Conservation (phyloP, 92 coral and sea anemone species). For the Phenganax stokvisi region DNA sequence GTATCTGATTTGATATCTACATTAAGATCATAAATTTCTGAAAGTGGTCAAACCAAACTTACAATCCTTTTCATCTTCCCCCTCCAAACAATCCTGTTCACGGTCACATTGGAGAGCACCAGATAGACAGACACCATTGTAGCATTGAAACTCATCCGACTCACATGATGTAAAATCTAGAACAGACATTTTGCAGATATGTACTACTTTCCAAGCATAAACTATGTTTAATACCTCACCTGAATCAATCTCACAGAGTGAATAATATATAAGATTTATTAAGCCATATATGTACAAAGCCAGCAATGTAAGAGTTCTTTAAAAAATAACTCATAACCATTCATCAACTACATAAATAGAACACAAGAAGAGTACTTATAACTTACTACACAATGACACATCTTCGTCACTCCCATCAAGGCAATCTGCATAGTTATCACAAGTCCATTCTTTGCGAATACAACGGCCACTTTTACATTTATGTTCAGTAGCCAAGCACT, state of each 20-base stretch:
- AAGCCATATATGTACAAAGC: too few species aligned
- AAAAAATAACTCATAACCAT: too few species aligned
- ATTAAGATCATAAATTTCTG: neutral
- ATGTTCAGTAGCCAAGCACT: conserved; percentile 10
- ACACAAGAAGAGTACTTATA: neutral
- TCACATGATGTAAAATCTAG: conserved; percentile 48
- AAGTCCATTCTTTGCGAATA: conserved; percentile 3
- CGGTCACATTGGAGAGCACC: conserved; percentile 39
- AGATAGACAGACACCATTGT: conserved; percentile 59
- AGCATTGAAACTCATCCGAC: conserved; percentile 58
- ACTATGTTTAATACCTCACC: too few species aligned
- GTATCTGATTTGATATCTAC: neutral
- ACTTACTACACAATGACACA: conserved; percentile 23
- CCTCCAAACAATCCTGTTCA: neutral
- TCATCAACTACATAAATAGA: too few species aligned
- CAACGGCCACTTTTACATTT: conserved; percentile 32
- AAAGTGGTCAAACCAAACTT: neutral
- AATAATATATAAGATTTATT: too few species aligned
- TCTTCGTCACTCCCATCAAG: conserved; percentile 24
- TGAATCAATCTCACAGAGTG: too few species aligned
- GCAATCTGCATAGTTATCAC: conserved; percentile 25
- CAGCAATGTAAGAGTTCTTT: too few species aligned
- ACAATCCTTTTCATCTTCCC: conserved; percentile 28
- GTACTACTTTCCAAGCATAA: too few species aligned
- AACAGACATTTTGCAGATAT: neutral